Conservation (phyloP, 2,888 invertebrate genomes). For the Tachina fera region DNA sequence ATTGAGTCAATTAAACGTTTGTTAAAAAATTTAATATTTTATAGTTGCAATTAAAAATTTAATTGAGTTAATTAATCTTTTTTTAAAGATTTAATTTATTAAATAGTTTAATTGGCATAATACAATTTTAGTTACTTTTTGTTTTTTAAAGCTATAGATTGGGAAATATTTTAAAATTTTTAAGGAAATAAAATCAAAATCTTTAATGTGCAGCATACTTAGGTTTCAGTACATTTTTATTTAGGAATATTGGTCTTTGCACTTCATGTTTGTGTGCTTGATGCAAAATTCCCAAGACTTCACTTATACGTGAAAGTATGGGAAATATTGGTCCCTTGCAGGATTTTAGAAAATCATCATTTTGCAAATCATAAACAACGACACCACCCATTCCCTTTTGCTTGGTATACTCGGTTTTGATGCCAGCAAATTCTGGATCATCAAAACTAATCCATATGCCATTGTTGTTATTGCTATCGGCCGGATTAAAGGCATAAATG, state of each 20-base stretch:
- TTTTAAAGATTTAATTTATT: too few species aligned
- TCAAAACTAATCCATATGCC: conserved; percentile 93
- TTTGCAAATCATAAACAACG: conserved; percentile 88
- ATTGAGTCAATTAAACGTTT: too few species aligned
- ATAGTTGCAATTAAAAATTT: too few species aligned
- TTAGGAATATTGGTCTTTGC: not conserved
- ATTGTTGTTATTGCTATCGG: conserved; percentile 86
- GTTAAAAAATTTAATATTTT: too few species aligned
- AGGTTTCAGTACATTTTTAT: not conserved
- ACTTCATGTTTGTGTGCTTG: not conserved
- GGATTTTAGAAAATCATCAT: conserved; percentile 91
- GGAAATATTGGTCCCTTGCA: conserved; percentile 91
- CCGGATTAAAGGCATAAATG: conserved; percentile 89
- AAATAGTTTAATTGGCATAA: too few species aligned
- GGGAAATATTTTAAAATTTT: not conserved
- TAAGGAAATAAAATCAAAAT: not conserved
- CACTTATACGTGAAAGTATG: conserved; percentile 34
- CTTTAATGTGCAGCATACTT: not conserved
- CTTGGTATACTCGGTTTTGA: conserved; percentile 89
- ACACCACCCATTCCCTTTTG: conserved; percentile 90
- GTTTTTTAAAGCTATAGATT: too few species aligned
- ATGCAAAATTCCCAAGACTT: conserved; percentile 2
- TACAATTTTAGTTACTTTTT: too few species aligned
- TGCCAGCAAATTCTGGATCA: conserved; percentile 91
- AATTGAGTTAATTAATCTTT: too few species aligned